Base-by-base conservation (phyloP, 92 coral and sea anemone genomes). In the Galaxea fascicularis region DNA sequence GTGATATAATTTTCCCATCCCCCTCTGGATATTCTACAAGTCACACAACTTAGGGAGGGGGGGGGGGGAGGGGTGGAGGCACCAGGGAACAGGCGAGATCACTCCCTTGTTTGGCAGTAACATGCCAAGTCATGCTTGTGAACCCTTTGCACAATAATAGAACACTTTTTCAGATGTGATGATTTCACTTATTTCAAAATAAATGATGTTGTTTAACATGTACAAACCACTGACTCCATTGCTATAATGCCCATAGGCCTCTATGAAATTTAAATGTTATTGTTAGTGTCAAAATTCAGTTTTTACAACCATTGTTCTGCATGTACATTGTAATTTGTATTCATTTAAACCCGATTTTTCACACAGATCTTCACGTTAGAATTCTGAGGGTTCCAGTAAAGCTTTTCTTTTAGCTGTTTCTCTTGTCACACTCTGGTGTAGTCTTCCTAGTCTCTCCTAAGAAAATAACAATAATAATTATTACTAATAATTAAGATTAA, bases 381-480 rank as follows among this genome's bases (percentile, higher is more conserved):
- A 81, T 28, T 71, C 85, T 10, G 85, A 71, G 1, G 87, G 93
- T 29, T 94, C 98, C 87, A 94, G 53, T 14, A 91, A 83, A 4
- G 96, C 86, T 79, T 94, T 94, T 65, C 95, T 77, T 80, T 91
- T 92, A 5, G 96, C 96, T 39, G 98, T 94, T 78, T 96, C 98
- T 88, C 90, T 92, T 73, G 98, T 94, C n/a, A 96, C 98, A 89
- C 92, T 96, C 64, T 94, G 98, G 65, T 96, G 98, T 16, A 96
- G 90, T 78, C 98, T 90, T 41, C 95, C 95, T 26, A 96, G 92
- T 22, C 98, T 91, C 81, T 96, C 98, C 98, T 96, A 67, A 4
- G n/a, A 18, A n/a, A n/a, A 67, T 30, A 65, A 78, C 4, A 27
- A 11, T 21, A 24, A 31, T 10, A 56, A 4, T 26, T 51, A 35